Base-by-base conservation (phyloP, 1,140 invertebrate genomes). In the Drosophila hydei region DNA sequence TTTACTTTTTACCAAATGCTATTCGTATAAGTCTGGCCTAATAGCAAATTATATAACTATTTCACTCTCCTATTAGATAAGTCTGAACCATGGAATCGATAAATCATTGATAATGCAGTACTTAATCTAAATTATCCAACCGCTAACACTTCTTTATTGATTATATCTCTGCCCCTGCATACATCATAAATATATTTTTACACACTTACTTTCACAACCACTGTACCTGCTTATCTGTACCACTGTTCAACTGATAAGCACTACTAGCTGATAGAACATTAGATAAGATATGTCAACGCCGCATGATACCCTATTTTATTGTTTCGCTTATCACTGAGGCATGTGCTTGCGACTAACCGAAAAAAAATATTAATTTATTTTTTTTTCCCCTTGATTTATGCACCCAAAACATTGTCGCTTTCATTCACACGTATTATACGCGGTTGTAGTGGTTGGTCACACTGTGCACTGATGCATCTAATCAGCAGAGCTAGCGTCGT, bases 331-430 rank as follows among this genome's bases (percentile, higher is more conserved):
- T 71, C 68, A 65, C 9, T 21, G 2, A 14, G 56, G 38, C 38
- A 60, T 38, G 43, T 40, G 11, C 42, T 45, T 14, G 11, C 25
- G 33, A 52, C 27, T 52, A 63, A 8, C n/a, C 52, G 48, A 60
- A 68, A 21, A 8, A 45, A 45, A 19, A 45, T 11, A 21, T 45
- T 19, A 42, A 2, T 7, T 16, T 14, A 3, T 42, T 6, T 14
- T 16, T 42, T 16, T 42, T 42, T 18, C 12, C 5, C 38, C 38
- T 48, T 25, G 45, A 65, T 65, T 71, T 71, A 47, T 65, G 43
- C 38, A 43, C 38, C 45, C n/a, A 58, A 69, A 60, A 19, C 50
- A 70, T 51, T 73, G 56, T 73, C 65, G 65, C 65, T 73, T 73
- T 73, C 65, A 73, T 73, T 73, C 71, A 73, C 21, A 65, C 27